Conservation (phyloP, 2,113 vertebrate genomes). For the Herpetotheres cachinnans region DNA sequence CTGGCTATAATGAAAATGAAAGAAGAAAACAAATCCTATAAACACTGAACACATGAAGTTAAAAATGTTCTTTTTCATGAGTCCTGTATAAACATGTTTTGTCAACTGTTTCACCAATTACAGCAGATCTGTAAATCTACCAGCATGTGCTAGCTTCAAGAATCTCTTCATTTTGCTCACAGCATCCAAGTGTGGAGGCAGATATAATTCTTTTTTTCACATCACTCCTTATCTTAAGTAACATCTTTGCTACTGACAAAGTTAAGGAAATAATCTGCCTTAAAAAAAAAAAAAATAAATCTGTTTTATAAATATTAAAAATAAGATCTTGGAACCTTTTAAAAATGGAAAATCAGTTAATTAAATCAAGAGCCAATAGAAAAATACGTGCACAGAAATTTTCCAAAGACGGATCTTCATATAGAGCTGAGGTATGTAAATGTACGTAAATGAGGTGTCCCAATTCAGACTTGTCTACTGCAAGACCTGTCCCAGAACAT, state of each 20-base stretch:
- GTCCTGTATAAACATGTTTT: slow-evolving; percentile 9
- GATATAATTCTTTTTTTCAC: not conserved
- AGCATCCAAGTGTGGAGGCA: not conserved
- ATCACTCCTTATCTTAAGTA: not conserved
- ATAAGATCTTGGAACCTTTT: not conserved
- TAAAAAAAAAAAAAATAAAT: not conserved
- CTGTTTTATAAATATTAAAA: not conserved
- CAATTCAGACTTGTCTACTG: not conserved
- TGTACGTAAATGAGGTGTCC: not conserved
- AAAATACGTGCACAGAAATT: not conserved
- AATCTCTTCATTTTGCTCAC: slow-evolving; percentile 14
- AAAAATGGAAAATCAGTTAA: not conserved
- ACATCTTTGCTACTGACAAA: not conserved
- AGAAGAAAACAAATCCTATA: not conserved
- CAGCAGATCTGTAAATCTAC: slow-evolving; percentile 10
- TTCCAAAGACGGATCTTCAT: not conserved
- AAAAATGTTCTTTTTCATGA: not conserved
- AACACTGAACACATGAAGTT: not conserved
- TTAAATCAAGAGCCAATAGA: not conserved
- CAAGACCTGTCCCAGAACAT: not conserved
- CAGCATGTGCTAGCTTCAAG: not conserved
- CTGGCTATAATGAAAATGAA: not conserved
- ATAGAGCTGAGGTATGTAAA: not conserved
- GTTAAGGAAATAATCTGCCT: not conserved
- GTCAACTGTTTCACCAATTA: slow-evolving; percentile 23